These are phyloP conservation scores for Gallinago nigripennis DNA, from an alignment of 2,797 vertebrate species.

Conservation along the genomic window DNA sequence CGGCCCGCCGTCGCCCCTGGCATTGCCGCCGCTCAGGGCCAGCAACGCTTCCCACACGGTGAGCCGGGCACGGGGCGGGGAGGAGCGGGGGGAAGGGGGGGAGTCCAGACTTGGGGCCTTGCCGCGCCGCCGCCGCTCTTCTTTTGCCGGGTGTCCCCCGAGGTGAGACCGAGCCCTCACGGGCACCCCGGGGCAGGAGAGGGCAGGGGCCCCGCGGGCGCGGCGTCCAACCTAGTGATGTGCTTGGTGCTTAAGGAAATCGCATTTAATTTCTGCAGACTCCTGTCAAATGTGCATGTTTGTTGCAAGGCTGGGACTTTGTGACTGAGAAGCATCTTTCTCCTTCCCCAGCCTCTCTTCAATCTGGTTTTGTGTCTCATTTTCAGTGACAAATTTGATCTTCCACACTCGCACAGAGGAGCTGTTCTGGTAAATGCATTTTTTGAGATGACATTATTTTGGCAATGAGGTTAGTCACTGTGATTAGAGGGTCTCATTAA, in stretches of 20 bases:
- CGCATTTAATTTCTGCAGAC: not conserved
- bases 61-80: conserved; percentile 43
- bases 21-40: conserved; percentile 86
- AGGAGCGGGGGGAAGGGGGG: not conserved
- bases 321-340: not conserved
- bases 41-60: conserved; percentile 83
- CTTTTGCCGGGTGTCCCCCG: not conserved
- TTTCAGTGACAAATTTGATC: not conserved
- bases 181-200: not conserved
- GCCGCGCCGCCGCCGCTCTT: not conserved
- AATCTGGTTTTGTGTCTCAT: not conserved
- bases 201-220: not conserved
- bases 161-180: not conserved
- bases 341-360: not conserved
- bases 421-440: not conserved
- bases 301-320: not conserved
- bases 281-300: not conserved
- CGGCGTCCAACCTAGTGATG: not conserved
- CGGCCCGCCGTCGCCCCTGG: conserved; percentile 82
- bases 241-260: not conserved
- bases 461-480: not conserved
- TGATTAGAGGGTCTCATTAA: not conserved
- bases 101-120: not conserved
- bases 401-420: not conserved
- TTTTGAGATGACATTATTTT: conserved; percentile 16